These are phyloP conservation scores for Torymus auratus DNA, from an alignment of 2,888 invertebrate genomes.

Conservation along the genomic window DNA sequence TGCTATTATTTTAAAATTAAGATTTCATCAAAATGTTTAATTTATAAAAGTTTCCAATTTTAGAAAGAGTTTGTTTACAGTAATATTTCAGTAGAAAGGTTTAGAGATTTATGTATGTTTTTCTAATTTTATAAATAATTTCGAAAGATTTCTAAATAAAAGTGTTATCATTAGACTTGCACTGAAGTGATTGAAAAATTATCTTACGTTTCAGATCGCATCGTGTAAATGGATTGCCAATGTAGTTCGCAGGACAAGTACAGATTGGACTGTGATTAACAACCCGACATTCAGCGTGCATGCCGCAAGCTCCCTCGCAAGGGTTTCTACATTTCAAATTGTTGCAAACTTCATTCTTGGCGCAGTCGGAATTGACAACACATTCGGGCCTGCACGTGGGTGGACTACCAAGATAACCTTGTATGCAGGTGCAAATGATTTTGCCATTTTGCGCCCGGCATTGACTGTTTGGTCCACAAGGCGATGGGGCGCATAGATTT, in stretches of 20 bases:
- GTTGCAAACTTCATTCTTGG: slow-evolving; percentile 83
- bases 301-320: slow-evolving; percentile 85
- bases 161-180: too few species aligned
- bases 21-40: neutral
- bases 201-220: slow-evolving; percentile 77
- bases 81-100: too few species aligned
- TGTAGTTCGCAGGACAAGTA: slow-evolving; percentile 80
- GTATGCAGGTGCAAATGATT: slow-evolving; percentile 85
- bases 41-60: too few species aligned
- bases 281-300: slow-evolving; percentile 83
- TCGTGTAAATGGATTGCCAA: slow-evolving; percentile 85
- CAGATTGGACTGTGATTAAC: slow-evolving; percentile 86
- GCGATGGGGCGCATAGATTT: slow-evolving; percentile 77
- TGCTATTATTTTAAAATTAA: slow-evolving; percentile 3
- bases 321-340: slow-evolving; percentile 87
- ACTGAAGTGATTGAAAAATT: too few species aligned
- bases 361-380: slow-evolving; percentile 84
- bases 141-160: too few species aligned
- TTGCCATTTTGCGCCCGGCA: slow-evolving; percentile 82
- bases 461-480: slow-evolving; percentile 82
- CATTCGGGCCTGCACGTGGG: slow-evolving; percentile 86
- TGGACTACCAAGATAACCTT: slow-evolving; percentile 82
- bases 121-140: too few species aligned
- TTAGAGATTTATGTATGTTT: too few species aligned
- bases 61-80: too few species aligned